These are phyloP conservation scores for Gadus macrocephalus DNA, from an alignment of 2,113 vertebrate genomes.

Conservation along the genomic window DNA sequence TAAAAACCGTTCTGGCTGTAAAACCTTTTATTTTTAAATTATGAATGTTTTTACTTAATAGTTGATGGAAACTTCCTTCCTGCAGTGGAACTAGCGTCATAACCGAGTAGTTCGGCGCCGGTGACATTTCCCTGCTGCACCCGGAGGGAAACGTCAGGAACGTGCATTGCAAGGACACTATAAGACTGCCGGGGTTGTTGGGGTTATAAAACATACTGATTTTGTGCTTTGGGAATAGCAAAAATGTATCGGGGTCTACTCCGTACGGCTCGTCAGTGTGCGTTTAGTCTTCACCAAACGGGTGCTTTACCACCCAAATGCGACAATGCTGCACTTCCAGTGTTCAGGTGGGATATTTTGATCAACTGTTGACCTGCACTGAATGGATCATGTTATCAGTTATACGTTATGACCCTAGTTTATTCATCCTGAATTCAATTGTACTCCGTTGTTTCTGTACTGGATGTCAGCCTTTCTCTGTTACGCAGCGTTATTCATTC, in stretches of 20 bases:
- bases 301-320: constrained; percentile 26
- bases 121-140: constrained; percentile 23
- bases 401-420: too few relatives aligned
- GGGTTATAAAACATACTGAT: too few relatives aligned
- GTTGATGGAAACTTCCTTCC: neutral
- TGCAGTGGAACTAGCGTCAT: constrained; percentile 47
- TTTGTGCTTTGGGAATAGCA: constrained; percentile 5
- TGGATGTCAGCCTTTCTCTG: too few relatives aligned
- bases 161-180: constrained; percentile 53
- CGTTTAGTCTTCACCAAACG: constrained; percentile 8
- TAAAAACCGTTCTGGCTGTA: neutral
- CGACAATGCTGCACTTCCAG: constrained; percentile 14
- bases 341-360: constrained; percentile 44
- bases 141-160: constrained; percentile 11
- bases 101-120: neutral
- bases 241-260: constrained; percentile 59
- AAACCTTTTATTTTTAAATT: too few relatives aligned
- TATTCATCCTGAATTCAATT: too few relatives aligned
- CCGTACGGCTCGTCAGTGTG: constrained; percentile 25
- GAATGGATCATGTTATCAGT: too few relatives aligned
- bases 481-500: too few relatives aligned
- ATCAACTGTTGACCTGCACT: too few relatives aligned
- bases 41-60: neutral
- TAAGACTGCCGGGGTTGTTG: constrained; percentile 12
- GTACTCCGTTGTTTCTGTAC: too few relatives aligned